A percentile compares a stretch with the other conserved stretches of the same genome.
phyloP scores from a whole-genome alignment of 2,888 invertebrate species.

The Cosmia pyralina region DNA sequence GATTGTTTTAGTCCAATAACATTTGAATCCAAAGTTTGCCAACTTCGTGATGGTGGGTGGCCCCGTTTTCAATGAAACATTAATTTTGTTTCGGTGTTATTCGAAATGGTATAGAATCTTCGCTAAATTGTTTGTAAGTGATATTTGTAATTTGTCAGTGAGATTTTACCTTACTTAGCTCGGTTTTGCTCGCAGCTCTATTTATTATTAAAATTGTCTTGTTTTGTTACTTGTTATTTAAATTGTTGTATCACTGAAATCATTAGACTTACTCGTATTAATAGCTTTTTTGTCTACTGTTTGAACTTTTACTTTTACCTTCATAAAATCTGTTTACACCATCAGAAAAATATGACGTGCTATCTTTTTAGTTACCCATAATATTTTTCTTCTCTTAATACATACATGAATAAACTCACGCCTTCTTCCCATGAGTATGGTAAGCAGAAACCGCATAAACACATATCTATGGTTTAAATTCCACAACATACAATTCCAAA shows the following conservation, averaged over 20 bases:
- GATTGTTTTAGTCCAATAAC: conserved; percentile 64
- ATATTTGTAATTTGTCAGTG: conserved; percentile 48
- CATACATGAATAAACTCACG: too few relatives aligned
- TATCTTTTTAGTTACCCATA: not conserved
- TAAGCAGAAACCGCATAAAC: too few relatives aligned
- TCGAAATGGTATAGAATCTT: conserved; percentile 45
- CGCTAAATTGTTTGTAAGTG: conserved; percentile 47
- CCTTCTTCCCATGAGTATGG: too few relatives aligned
- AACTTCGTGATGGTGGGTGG: conserved; percentile 43
- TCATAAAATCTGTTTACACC: not conserved
- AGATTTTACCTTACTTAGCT: conserved; percentile 21
- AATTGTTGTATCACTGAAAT: not conserved
- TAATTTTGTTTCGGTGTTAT: conserved; percentile 49
- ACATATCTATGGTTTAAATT: not conserved
- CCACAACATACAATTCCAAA: not conserved
- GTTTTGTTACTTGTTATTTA: not conserved
- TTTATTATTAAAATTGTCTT: conserved; percentile 1
- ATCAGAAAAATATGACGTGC: not conserved
- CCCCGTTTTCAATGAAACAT: conserved; percentile 55
- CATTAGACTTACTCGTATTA: not conserved
- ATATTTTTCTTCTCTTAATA: too few relatives aligned
- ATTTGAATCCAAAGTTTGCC: conserved; percentile 59
- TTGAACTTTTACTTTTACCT: not conserved
- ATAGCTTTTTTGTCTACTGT: not conserved
- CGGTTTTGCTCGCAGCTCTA: not conserved